Evolutionary conservation across 2,113 vertebrate genomes (phyloP), one percentile per base, ranked within the genome.

Genomic region (Pomatostomus ruficeps): DNA sequence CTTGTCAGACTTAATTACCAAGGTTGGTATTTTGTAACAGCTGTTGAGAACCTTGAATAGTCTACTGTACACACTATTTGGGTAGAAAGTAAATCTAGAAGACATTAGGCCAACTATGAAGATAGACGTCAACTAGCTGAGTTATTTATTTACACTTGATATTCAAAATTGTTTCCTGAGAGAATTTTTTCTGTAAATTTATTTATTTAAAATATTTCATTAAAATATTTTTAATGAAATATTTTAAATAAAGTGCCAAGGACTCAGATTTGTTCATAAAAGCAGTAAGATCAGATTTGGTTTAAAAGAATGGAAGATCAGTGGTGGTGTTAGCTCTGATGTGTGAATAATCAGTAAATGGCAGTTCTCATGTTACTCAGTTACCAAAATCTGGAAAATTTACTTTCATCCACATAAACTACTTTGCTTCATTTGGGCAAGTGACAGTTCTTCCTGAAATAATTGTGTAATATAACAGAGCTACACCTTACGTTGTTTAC

Each of bases 21-120:
- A 93, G 77, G 97, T 93, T 97, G 92, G 91, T 97, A 31, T 96
- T 98, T 97, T 95, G 38, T 95, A 96, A 85, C 91, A 97, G 96
- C 85, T 96, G 91, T 85, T 95, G 94, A 96, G 78, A 92, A 66
- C 84, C 79, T 91, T 85, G 81, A 94, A 63, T 89, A 74, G 65
- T 91, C 79, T 87, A 9, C 85, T 76, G 17, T 93, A 61, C 59
- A 59, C 11, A 25, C 28, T 76, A 1, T 88, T 96, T 92, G 94
- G 91, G 94, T 92, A 95, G 94, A 79, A 95, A 92, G 62, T 62
- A 61, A 66, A 91, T 52, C 33, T 83, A 35, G 45, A 89, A 57
- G 78, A 51, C 23, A 29, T 59, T 36, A 75, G 74, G 59, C 58
- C 82, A 71, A 19, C 40, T 67, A 33, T 70, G 52, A 94, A 84